Base-by-base conservation (phyloP, 2,113 vertebrate species). In the Loxodonta africana region DNA sequence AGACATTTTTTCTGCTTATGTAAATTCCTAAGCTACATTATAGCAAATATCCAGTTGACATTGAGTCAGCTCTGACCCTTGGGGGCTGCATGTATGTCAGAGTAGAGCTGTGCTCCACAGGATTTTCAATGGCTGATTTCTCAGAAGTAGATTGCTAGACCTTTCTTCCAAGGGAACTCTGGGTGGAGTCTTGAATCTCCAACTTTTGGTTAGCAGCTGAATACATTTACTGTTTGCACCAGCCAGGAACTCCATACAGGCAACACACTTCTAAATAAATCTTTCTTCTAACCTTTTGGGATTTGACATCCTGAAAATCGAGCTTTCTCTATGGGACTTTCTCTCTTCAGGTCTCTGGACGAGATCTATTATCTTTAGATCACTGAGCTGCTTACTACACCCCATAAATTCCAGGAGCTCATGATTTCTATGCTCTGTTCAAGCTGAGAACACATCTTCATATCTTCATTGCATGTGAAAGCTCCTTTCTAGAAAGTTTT, bases 271-370 rank as follows among this genome's bases (percentile, higher is more conserved):
- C 21, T 83, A 37, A 74, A n/a, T 67, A 87, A 10, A 78, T 88
- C 8, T 60, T 33, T 8, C 78, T 90, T 62, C 11, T 44, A 5
- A 1, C 63, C 89, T 88, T 80, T 62, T 80, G 96, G 82, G 94
- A 95, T 69, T 96, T 95, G 67, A 11, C 20, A 84, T 83, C 63
- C 2, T 46, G 87, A 81, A 77, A 94, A 94, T 90, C 90, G 46
- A 88, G 12, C 2, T 74, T 83, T 95, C 86, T 93, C 89, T 83
- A 1, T 69, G 57, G 85, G 11, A 18, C 2, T 8, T 83, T 92
- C 48, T 30, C 37, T 15, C 0, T 12, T 76, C 26, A 15, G 60
- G 25, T 53, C 44, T 87, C 63, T 28, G 67, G 88, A n/a, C n/a
- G 51, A 33, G 30, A 1, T 18, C 25, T 67, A 9, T 87, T 92